Evolutionary conservation across 1,140 invertebrate species (phyloP).

Genomic region (Drosophila lowei): DNA sequence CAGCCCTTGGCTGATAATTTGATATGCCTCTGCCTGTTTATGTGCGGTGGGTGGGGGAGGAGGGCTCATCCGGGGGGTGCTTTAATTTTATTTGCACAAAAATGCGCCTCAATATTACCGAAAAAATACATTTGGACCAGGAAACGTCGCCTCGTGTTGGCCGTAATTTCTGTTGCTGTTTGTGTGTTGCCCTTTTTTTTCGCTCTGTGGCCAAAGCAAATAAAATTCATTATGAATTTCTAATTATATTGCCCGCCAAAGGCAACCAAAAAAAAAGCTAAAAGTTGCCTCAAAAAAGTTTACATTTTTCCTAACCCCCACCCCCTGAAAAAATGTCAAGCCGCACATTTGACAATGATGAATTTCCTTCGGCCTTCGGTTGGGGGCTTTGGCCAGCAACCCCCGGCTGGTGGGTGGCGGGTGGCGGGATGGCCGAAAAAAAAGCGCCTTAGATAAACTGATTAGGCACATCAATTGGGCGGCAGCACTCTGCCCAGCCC

Average conservation of each 20-base stretch:
- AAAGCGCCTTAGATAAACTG: conserved; percentile 69
- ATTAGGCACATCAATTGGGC: conserved; percentile 79
- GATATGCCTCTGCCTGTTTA: conserved; percentile 66
- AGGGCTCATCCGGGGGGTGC: conserved; percentile 29
- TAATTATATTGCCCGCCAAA: conserved; percentile 69
- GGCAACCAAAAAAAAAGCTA: conserved; percentile 44
- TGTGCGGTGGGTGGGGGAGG: conserved; percentile 16
- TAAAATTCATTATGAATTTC: conserved; percentile 83
- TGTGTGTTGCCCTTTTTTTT: conserved; percentile 34
- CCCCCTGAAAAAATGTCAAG: conserved; percentile 68
- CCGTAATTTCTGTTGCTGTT: conserved; percentile 31
- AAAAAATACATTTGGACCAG: conserved; percentile 59
- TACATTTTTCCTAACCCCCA: conserved; percentile 41
- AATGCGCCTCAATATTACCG: conserved; percentile 70
- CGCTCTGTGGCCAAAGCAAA: conserved; percentile 73
- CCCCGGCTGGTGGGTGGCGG: too few relatives aligned
- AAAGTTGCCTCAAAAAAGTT: conserved; percentile 64
- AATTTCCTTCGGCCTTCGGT: conserved; percentile 46
- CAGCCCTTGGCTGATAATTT: conserved; percentile 73
- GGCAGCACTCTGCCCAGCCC: conserved; percentile 26
- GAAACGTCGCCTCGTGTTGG: conserved; percentile 47
- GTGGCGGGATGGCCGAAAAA: conserved; percentile 9
- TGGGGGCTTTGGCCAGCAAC: conserved; percentile 39
- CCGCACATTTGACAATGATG: conserved; percentile 77
- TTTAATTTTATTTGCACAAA: conserved; percentile 81